phyloP scores from a whole-genome alignment of 1,140 invertebrate species.

The Galendromus occidentalis region DNA sequence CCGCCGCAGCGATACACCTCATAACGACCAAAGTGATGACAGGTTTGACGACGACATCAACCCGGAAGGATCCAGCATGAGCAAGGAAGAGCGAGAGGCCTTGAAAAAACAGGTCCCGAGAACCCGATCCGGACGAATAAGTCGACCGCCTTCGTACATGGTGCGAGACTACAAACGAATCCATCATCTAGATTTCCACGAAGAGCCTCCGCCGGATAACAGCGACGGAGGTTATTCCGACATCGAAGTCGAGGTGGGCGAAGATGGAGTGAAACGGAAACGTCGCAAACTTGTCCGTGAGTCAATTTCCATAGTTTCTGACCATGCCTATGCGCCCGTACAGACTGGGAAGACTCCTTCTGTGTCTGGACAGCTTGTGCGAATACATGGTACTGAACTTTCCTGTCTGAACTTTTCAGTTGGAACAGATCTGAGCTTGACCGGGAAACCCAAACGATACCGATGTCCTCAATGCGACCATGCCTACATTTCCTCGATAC shows the following conservation, averaged over 20 bases:
- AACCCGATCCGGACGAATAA: constrained; percentile 40
- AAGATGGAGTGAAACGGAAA: constrained; percentile 27
- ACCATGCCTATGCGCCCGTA: neutral
- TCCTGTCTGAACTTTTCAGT: constrained; percentile 17
- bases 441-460: neutral
- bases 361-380: too few relatives aligned
- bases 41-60: constrained; percentile 8
- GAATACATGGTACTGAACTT: too few relatives aligned
- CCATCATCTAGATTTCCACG: constrained; percentile 38
- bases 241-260: constrained; percentile 34
- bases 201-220: constrained; percentile 36
- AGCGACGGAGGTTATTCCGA: constrained; percentile 45
- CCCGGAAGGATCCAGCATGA: constrained; percentile 23
- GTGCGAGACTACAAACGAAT: constrained; percentile 44
- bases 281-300: constrained; percentile 15
- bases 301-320: too few relatives aligned
- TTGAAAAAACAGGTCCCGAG: constrained; percentile 37
- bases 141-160: constrained; percentile 43
- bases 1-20: too few relatives aligned
- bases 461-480: constrained; percentile 4
- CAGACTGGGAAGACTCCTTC: neutral
- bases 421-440: constrained; percentile 18
- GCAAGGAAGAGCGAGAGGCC: constrained; percentile 34
- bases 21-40: neutral
- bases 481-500: neutral